Evolutionary conservation across 2,888 invertebrate species (phyloP).

Genomic region (Parnassius mnemosyne): DNA sequence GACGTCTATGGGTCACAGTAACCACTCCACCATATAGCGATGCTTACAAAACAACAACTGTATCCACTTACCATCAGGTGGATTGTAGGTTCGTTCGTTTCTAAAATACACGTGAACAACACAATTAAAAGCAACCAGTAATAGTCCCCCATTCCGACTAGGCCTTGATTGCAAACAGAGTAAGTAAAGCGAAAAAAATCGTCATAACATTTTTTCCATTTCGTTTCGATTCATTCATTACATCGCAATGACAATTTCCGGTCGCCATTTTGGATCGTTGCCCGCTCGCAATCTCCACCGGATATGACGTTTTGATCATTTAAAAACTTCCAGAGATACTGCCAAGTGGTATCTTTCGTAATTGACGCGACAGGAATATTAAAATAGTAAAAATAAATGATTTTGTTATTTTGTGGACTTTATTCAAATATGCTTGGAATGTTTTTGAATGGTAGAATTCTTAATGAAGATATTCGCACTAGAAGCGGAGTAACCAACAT

Average conservation of each 20-base stretch:
- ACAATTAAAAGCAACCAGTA: not conserved
- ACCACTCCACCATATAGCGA: too few relatives aligned
- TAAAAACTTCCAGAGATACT: slow-evolving; percentile 40
- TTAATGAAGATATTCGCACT: too few relatives aligned
- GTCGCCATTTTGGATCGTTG: slow-evolving; percentile 56
- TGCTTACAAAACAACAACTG: too few relatives aligned
- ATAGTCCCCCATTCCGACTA: not conserved
- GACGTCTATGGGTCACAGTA: too few relatives aligned
- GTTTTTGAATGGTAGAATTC: too few relatives aligned
- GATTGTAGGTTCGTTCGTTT: too few relatives aligned
- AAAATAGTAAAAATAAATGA: too few relatives aligned
- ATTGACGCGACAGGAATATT: not conserved
- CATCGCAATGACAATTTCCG: slow-evolving; percentile 59
- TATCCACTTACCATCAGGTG: too few relatives aligned
- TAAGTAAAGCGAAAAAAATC: slow-evolving; percentile 16
- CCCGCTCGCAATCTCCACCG: slow-evolving; percentile 48
- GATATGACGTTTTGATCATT: slow-evolving; percentile 59
- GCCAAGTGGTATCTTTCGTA: slow-evolving; percentile 33
- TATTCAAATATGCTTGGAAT: too few relatives aligned
- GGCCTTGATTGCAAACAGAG: not conserved
- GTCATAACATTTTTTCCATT: slow-evolving; percentile 38
- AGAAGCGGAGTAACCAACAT: too few relatives aligned
- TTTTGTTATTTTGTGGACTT: too few relatives aligned
- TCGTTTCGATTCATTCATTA: slow-evolving; percentile 54
- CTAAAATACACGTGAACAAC: not conserved